Percentiles rank a stretch among this genome's conserved stretches.
Conservation (phyloP, 2,888 invertebrate species). For the Eupsilia transversa region DNA sequence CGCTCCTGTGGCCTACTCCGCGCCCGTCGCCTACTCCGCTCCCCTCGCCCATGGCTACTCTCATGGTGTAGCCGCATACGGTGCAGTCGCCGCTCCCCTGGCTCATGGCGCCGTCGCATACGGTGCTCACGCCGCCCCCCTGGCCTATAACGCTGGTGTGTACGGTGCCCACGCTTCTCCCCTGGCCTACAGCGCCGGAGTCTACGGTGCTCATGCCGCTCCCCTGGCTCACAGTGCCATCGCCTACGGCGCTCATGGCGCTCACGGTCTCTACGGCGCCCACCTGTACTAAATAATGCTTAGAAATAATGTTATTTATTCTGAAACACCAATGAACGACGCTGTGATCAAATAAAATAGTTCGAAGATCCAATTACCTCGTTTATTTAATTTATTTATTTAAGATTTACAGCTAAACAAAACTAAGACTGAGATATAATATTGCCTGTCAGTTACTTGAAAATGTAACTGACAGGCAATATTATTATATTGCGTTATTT, state of each 20-base stretch:
- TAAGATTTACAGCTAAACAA: too few relatives aligned
- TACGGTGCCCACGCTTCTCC: slow-evolving; percentile 59
- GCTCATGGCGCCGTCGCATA: slow-evolving; percentile 38
- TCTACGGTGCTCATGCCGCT: slow-evolving; percentile 74
- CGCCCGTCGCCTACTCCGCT: slow-evolving; percentile 65
- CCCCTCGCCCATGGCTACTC: slow-evolving; percentile 67
- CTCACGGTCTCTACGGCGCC: slow-evolving; percentile 58
- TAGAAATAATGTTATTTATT: slow-evolving; percentile 51
- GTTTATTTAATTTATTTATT: too few relatives aligned
- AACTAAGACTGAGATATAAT: too few relatives aligned
- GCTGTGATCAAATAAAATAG: slow-evolving; percentile 65
- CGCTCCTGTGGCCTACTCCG: slow-evolving; percentile 72
- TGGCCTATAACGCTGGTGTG: slow-evolving; percentile 71
- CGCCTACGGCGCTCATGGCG: slow-evolving; percentile 57
- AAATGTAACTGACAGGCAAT: too few relatives aligned
- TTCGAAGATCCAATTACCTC: slow-evolving; percentile 46
- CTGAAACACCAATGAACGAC: slow-evolving; percentile 50
- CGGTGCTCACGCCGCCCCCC: slow-evolving; percentile 73
- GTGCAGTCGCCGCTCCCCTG: slow-evolving; percentile 59
- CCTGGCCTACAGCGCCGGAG: slow-evolving; percentile 38
- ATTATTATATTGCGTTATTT: not conserved
- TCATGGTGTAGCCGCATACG: slow-evolving; percentile 63
- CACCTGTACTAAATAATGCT: slow-evolving; percentile 58
- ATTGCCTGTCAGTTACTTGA: too few relatives aligned
- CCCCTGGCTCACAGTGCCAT: slow-evolving; percentile 66